These are phyloP conservation scores for Gobiocypris rarus DNA, from an alignment of 2,113 vertebrate genomes.

Conservation along the genomic window DNA sequence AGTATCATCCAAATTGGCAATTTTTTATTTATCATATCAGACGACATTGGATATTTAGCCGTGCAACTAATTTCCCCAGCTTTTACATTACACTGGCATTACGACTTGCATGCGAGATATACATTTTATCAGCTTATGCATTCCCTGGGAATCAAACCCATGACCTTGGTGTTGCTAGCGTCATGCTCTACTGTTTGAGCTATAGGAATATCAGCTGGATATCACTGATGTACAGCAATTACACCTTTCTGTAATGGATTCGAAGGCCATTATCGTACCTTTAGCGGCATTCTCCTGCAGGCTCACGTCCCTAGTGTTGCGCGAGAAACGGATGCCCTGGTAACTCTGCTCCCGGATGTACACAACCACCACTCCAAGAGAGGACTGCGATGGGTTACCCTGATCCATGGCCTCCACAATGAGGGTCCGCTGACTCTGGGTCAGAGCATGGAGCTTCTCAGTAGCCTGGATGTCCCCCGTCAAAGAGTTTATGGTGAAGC, in stretches of 20 bases:
- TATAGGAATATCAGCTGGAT: neutral
- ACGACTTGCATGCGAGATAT: neutral
- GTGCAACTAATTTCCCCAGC: neutral
- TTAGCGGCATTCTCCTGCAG: slow-evolving; percentile 87
- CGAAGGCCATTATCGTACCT: slow-evolving; percentile 74
- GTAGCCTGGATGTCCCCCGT: slow-evolving; percentile 91
- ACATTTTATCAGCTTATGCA: neutral
- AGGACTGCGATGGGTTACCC: slow-evolving; percentile 88
- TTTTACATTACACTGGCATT: neutral
- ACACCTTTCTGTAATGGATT: neutral
- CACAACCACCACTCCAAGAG: slow-evolving; percentile 89
- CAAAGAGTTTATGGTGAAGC: slow-evolving; percentile 91
- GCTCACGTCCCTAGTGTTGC: slow-evolving; percentile 81
- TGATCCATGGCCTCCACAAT: slow-evolving; percentile 94
- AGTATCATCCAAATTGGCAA: neutral
- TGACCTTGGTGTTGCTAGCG: neutral
- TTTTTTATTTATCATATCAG: neutral
- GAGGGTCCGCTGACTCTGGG: slow-evolving; percentile 84
- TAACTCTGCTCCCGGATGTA: slow-evolving; percentile 86
- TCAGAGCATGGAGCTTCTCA: slow-evolving; percentile 75
- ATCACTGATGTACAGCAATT: neutral
- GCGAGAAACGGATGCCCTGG: slow-evolving; percentile 86
- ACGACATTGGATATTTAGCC: neutral
- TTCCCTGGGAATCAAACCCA: neutral
- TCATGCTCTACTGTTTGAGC: neutral